Base-by-base conservation (phyloP, 2,888 invertebrate species). In the Amblyjoppa proteus region DNA sequence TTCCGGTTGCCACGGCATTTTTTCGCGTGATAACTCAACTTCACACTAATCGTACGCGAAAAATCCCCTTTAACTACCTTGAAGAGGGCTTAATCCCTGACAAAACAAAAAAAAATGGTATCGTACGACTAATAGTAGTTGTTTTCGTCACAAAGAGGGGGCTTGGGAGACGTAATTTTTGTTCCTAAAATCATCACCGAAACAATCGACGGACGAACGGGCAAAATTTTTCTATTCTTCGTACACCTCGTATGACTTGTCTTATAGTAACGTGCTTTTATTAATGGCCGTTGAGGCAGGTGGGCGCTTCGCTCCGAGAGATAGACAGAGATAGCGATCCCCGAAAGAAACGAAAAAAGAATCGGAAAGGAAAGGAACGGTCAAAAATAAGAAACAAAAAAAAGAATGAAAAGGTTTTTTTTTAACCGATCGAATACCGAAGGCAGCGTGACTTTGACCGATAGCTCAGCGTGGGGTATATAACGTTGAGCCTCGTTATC, bases 371-470 rank as follows among this genome's bases (percentile, higher is more conserved):
- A 31, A 70, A 71, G 58, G 64, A 74, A 82, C 58, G 20, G 56
- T 73, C 31, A 51, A 51, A 76, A 38, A 45, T 61, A 64, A 79
- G 25, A 73, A 81, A 69, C n/a, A 34, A 74, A 49, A 80, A 76
- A 28, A 75, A 31, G 20, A 31, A 34, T 20, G 20, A 41, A 31
- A 16, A 16, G 4, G 5, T 88, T 88, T 89, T 87, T 87, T 84
- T 78, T 81, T 85, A 87, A 89, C 87, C 88, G 87, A 88, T 90
- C 89, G 87, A 86, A 81, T 74, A 76, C 84, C 86, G 78, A 66
- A 80, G 78, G 78, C 85, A 81, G 87, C 83, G 87, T 91, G 92
- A 92, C 92, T 92, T 92, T 92, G 92, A 92, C 91, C 91, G 92
- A 92, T 92, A 91, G 91, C 88, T 81, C 88, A 88, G 89, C 88